Conservation (phyloP, 2,113 vertebrate genomes). For the Pithys albifrons region DNA sequence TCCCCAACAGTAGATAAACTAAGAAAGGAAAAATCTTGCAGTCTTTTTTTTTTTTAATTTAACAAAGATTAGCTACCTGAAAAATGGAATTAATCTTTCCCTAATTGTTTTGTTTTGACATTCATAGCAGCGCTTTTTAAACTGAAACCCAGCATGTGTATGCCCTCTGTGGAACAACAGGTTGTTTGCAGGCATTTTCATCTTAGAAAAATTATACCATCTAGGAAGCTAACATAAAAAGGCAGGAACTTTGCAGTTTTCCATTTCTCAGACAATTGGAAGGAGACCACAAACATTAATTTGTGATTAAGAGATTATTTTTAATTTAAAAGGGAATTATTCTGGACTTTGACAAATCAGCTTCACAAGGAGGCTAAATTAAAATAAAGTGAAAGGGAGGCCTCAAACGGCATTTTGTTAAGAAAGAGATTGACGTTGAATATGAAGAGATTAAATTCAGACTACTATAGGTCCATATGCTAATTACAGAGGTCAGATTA, state of each 20-base stretch:
- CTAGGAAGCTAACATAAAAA: background rate
- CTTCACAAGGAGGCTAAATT: conserved; percentile 1
- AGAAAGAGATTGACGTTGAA: background rate
- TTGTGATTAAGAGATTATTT: background rate
- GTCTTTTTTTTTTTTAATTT: background rate
- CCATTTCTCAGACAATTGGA: background rate
- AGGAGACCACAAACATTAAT: background rate
- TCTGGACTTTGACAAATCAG: background rate
- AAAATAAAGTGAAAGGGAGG: background rate
- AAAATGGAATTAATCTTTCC: background rate
- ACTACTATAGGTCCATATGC: background rate
- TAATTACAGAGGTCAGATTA: conserved; percentile 30
- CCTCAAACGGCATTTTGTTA: background rate
- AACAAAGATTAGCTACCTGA: background rate
- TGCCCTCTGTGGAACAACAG: background rate
- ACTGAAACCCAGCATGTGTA: background rate
- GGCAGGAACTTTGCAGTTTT: background rate
- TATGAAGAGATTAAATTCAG: conserved; percentile 37
- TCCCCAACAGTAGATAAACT: background rate
- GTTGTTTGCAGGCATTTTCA: background rate
- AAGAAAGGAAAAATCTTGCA: background rate
- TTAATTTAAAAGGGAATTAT: conserved; percentile 34
- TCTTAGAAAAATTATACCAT: background rate
- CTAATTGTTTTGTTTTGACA: background rate
- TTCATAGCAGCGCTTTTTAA: background rate